Conservation (phyloP, 1,140 invertebrate species). For the Plutomurus gul region DNA sequence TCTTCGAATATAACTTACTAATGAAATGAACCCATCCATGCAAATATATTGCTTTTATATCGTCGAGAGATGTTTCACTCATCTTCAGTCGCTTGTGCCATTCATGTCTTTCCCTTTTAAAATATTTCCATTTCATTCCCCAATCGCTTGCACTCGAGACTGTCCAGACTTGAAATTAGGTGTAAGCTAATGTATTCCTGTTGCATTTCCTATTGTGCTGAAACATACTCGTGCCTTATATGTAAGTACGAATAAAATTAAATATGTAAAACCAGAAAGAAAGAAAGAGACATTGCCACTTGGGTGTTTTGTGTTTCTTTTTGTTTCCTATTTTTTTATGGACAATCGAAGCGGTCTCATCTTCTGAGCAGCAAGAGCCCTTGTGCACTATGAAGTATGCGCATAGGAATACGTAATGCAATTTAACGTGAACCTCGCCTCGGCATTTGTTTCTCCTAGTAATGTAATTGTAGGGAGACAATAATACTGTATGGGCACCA, state of each 20-base stretch:
- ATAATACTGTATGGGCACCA: no score
- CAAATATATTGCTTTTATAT: not conserved
- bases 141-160: not conserved
- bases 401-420: no score
- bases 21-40: conserved; percentile 24
- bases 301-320: conserved; percentile 24
- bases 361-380: no score
- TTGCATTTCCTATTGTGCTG: conserved; percentile 19
- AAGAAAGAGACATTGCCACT: not conserved
- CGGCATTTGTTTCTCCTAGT: no score
- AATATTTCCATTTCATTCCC: not conserved
- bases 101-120: conserved; percentile 6
- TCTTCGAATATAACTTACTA: no score
- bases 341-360: no score
- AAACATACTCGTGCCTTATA: conserved; percentile 11
- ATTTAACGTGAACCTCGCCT: no score
- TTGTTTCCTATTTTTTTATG: no score
- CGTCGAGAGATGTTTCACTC: not conserved
- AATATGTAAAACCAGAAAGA: conserved; percentile 2
- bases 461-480: no score
- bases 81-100: not conserved
- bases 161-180: no score
- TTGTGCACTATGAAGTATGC: no score
- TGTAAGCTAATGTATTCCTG: conserved; percentile 5
- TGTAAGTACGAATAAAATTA: not conserved